A percentile compares a stretch with the other conserved stretches of the same genome.
Evolutionary conservation across 2,797 vertebrate species (phyloP).

Genomic region (Enteromius afrohamiltoni): DNA sequence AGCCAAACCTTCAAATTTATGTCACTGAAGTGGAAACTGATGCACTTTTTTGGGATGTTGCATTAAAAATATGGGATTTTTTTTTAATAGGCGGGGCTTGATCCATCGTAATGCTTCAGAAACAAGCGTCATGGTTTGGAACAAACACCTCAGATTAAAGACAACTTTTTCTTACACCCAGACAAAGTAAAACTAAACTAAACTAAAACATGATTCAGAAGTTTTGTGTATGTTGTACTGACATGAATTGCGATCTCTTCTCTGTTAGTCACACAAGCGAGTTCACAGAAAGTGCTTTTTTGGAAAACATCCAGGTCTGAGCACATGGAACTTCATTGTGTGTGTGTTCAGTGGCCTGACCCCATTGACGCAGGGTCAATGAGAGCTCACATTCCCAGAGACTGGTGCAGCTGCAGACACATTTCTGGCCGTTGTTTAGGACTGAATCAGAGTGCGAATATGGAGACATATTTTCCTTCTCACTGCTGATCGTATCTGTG

Average conservation of each 20-base stretch:
- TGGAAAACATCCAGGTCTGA: conserved; percentile 40
- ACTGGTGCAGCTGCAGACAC: conserved; percentile 11
- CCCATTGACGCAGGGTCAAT: background rate
- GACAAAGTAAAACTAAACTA: background rate
- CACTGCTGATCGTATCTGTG: background rate
- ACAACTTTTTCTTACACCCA: background rate
- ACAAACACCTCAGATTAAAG: background rate
- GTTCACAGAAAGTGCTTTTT: background rate
- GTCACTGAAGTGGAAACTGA: background rate
- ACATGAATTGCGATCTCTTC: background rate
- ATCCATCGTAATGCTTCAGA: background rate
- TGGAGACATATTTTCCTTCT: background rate
- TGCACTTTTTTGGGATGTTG: background rate
- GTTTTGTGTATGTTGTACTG: background rate
- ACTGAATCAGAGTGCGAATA: background rate
- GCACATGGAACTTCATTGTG: background rate
- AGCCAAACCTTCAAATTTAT: background rate
- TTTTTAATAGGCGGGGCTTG: background rate
- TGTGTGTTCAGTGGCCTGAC: background rate
- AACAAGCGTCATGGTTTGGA: background rate
- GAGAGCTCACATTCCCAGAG: background rate
- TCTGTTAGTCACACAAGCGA: background rate
- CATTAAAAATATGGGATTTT: background rate
- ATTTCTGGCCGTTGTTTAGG: background rate
- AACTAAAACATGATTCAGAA: background rate